Base-by-base conservation (phyloP, 1,140 invertebrate species). In the Drosophila sp. region DNA sequence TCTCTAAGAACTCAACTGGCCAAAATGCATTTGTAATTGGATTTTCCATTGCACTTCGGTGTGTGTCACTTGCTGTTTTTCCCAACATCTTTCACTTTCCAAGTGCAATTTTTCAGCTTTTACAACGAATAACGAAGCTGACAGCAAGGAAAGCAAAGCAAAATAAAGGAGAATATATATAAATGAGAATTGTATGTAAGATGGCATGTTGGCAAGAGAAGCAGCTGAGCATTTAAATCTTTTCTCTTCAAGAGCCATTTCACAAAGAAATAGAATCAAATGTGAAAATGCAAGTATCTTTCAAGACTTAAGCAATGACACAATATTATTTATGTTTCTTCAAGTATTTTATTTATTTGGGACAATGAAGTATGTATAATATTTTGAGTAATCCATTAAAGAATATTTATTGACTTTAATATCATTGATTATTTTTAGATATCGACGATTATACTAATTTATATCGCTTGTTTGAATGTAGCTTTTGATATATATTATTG, bases 1-100 rank as follows among this genome's bases (percentile, higher is more conserved):
- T 54, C n/a, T n/a, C n/a, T n/a, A n/a, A 14, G 36, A 14, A 36
- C 4, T 4, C 27, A 34, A 45, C 34, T 57, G 43, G 18, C 21
- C 51, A 13, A 59, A 72, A 67, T 45, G 63, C 40, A 61, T 67
- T 48, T 59, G 71, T 61, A 67, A 72, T 72, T 67, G 70, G 32
- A 54, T 67, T 67, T 72, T 38, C n/a, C 27, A 72, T 51, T 66
- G 25, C 67, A 64, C 61, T 71, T 34, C 8, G 16, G 21, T 51
- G 32, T 43, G 3, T 67, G 65, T 36, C 59, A 34, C 50, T 71
- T 64, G 34, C 36, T 56, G 25, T 43, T 38, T 58, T 27, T 27
- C 16, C 8, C 62, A 66, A 16, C 70, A 66, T 66, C 54, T 72
- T 58, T 72, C 46, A 57, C 61, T 34, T 56, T 57, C 48, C 58